A percentile compares a stretch with the other conserved stretches of the same genome.
Conservation (phyloP, 2,113 vertebrate species). For the Holacanthus passer region DNA sequence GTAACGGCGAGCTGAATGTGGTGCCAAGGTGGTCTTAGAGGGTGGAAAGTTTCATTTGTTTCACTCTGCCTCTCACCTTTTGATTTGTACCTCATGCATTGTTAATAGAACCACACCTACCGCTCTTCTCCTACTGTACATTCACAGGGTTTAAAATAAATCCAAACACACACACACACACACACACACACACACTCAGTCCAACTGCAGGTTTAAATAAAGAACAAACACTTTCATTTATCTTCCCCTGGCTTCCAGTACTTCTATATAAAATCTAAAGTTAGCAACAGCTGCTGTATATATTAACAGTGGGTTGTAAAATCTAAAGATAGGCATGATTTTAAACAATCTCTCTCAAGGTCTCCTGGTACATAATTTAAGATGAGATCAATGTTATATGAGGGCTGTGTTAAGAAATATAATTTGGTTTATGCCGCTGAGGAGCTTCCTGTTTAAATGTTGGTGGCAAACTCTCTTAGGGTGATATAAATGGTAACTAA, state of each 20-base stretch:
- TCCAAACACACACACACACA: constrained; percentile 23
- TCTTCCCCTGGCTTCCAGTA: constrained; percentile 10
- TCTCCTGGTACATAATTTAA: not conserved
- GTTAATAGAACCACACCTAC: constrained; percentile 35
- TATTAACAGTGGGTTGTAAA: constrained; percentile 19
- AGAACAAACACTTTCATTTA: constrained; percentile 38
- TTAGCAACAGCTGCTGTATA: constrained; percentile 21
- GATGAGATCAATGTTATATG: constrained; percentile 16
- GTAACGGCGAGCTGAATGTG: constrained; percentile 25
- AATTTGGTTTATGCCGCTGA: not conserved
- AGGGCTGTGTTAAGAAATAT: constrained; percentile 4
- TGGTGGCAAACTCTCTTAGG: not conserved
- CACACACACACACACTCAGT: not conserved
- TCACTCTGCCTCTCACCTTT: constrained; percentile 54
- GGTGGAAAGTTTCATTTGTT: constrained; percentile 38
- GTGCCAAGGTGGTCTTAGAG: constrained; percentile 36
- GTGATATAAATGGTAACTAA: not conserved
- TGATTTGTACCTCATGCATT: constrained; percentile 70
- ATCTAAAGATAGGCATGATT: constrained; percentile 37
- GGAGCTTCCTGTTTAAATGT: not conserved
- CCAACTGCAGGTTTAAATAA: constrained; percentile 29
- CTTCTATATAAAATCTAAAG: not conserved
- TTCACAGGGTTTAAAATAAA: constrained; percentile 37
- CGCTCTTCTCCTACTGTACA: constrained; percentile 19
- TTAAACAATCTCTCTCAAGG: not conserved